Base-by-base conservation (phyloP, 2,888 invertebrate genomes). In the Erebia ligea region DNA sequence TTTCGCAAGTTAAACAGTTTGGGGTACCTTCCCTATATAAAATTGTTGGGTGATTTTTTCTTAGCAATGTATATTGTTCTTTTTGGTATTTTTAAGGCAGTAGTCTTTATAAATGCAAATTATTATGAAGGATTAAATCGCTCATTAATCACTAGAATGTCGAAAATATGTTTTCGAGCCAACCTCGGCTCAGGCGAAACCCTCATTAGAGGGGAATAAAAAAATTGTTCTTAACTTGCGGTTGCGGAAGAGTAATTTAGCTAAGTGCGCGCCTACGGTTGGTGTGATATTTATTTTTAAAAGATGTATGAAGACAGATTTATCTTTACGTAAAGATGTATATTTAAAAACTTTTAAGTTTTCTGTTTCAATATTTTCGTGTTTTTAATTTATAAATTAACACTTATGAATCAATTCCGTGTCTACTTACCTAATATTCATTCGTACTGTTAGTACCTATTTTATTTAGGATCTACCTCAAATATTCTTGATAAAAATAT, bases 121-220 rank as follows among this genome's bases (percentile, higher is more conserved):
- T n/a, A 45, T 10, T 45, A 10, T 45, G 11, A 45, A 45, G 10
- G 21, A 21, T 56, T 42, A 61, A 21, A 61, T 19, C 11, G 21
- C 64, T 50, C 52, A 17, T 64, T 64, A 64, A 64, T 64, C 19
- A 66, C 13, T 45, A 19, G 58, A 63, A 52, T 67, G 25, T 52
- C 17, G 17, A 70, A 66, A 62, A 71, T 76, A 70, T 66, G 66
- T 73, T 71, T 76, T 73, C 45, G 56, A 76, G 57, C 68, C 74
- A 76, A 77, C 75, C 74, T 73, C 69, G 68, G 54, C 72, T 72
- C 69, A 68, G 52, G 67, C 68, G 69, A 57, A 58, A 59, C 72
- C 75, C 75, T 76, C 76, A 78, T 78, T 79, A 76, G 70, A 67
- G 58, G 40, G 61, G 64, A 75, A 59, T 69, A 71, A 75, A 76